These are phyloP conservation scores for Thunnus albacares DNA, from an alignment of 2,797 vertebrate genomes.

Conservation along the genomic window DNA sequence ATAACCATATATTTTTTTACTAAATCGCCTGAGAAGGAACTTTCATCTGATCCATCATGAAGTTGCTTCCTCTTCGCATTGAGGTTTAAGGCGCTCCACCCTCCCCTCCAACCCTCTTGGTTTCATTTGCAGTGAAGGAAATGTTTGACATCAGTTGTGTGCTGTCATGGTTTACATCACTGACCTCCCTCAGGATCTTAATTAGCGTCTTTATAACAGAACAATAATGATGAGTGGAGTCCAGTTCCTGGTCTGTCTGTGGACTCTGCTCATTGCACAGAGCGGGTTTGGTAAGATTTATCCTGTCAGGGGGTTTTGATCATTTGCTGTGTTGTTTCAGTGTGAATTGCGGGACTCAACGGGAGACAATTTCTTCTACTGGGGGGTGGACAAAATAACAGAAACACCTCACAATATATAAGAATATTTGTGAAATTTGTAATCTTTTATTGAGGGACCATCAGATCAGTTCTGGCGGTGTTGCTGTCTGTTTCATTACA, in stretches of 20 bases:
- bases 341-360: background rate
- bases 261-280: slow-evolving; percentile 49
- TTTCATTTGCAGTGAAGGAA: slow-evolving; percentile 57
- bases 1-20: too few relatives aligned
- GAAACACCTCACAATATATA: background rate
- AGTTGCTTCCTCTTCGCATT: slow-evolving; percentile 59
- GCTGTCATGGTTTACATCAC: slow-evolving; percentile 51
- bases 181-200: background rate
- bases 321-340: background rate
- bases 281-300: slow-evolving; percentile 64
- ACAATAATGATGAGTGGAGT: slow-evolving; percentile 42
- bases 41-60: background rate
- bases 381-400: background rate
- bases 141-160: background rate
- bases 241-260: slow-evolving; percentile 46
- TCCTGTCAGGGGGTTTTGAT: background rate
- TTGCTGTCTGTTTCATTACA: background rate
- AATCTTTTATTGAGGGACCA: too few relatives aligned
- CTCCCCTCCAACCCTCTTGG: slow-evolving; percentile 27
- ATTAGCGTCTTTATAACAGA: background rate
- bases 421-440: too few relatives aligned
- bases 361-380: background rate
- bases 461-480: too few relatives aligned
- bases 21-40: background rate
- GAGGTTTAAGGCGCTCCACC: slow-evolving; percentile 51